phyloP scores from a whole-genome alignment of 2,888 invertebrate genomes.

The Patella ulyssiponensis region DNA sequence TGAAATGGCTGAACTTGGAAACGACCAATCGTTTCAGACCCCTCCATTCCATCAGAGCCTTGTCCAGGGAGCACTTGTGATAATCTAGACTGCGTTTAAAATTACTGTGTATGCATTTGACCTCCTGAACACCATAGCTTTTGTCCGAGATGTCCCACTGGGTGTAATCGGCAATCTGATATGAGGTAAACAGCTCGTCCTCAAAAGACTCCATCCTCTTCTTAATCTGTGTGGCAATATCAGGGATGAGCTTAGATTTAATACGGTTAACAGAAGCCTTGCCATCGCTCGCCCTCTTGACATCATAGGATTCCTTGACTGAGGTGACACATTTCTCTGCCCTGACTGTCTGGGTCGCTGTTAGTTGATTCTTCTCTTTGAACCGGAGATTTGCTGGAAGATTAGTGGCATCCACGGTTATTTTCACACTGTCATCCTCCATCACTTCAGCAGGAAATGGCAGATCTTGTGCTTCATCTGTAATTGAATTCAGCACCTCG shows the following conservation, averaged over 20 bases:
- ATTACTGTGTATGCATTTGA: background rate
- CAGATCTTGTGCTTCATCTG: background rate
- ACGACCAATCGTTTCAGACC: background rate
- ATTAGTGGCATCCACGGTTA: background rate
- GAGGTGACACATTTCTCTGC: background rate
- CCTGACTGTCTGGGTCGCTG: background rate
- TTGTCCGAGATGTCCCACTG: background rate
- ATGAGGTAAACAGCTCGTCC: too few relatives aligned
- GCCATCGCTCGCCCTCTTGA: background rate
- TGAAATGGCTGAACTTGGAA: background rate
- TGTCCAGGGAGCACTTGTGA: background rate
- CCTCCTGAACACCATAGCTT: background rate
- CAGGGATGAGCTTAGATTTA: background rate
- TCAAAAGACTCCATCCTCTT: background rate
- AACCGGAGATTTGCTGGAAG: background rate
- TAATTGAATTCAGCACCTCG: background rate
- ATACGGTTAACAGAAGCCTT: background rate
- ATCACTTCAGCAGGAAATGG: background rate
- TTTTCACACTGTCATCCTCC: background rate
- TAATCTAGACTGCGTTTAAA: background rate
- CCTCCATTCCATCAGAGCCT: constrained; percentile 1
- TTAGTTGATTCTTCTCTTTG: background rate
- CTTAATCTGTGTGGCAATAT: background rate
- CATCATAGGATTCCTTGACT: background rate
- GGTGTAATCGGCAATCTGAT: background rate